Conservation (phyloP, 2,797 vertebrate species). For the Streptopelia turtur region DNA sequence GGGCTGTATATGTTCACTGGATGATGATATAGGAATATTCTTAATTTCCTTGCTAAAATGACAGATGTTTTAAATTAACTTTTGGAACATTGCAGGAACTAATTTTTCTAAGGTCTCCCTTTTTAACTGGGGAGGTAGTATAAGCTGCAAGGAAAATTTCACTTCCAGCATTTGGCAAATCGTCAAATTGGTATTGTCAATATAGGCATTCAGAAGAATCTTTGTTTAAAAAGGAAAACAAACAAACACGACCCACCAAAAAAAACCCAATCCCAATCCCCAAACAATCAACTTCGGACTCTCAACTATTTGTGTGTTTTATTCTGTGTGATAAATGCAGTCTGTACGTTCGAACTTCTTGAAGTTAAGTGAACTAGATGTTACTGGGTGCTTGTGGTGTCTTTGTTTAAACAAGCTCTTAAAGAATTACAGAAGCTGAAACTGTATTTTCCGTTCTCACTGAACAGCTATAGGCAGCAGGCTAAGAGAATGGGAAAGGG, state of each 20-base stretch:
- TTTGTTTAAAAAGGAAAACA: background rate
- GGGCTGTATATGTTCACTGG: background rate
- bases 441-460: background rate
- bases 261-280: fast-evolving
- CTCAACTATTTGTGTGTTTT: background rate
- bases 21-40: background rate
- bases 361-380: background rate
- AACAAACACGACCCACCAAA: too few species aligned
- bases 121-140: background rate
- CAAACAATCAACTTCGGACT: background rate
- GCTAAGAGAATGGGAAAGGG: background rate
- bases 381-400: background rate
- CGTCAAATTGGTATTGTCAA: background rate
- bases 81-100: background rate
- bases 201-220: background rate
- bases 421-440: background rate
- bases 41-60: background rate
- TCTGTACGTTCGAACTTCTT: background rate
- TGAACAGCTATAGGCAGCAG: background rate
- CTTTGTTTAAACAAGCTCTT: background rate
- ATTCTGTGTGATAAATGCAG: background rate
- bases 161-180: background rate
- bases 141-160: background rate
- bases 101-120: background rate
- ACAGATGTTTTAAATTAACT: background rate